A percentile compares a stretch with the other conserved stretches of the same genome.
Conservation (phyloP, 2,797 vertebrate species). For the Pseudochirops corinnae region DNA sequence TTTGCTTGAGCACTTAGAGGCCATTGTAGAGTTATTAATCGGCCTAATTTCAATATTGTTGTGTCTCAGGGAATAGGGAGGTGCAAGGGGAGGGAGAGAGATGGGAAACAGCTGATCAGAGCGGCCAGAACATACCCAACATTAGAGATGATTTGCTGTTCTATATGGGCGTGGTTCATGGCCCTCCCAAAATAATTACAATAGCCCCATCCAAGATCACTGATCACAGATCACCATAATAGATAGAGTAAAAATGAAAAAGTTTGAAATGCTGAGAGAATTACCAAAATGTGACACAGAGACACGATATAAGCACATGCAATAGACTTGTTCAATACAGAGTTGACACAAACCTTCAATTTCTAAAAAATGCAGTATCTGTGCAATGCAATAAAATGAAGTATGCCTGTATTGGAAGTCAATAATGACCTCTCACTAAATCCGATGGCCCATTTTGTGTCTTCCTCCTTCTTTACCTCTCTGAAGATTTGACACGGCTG, state of each 20-base stretch:
- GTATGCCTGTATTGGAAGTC: not conserved
- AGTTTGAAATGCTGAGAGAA: not conserved
- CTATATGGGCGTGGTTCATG: not conserved
- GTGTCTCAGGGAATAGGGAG: not conserved
- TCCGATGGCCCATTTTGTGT: not conserved
- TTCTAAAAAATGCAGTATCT: not conserved
- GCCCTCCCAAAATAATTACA: not conserved
- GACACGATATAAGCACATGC: too few species aligned
- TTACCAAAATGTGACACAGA: not conserved
- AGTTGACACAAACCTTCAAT: not conserved
- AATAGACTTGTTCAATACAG: not conserved
- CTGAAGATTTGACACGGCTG: not conserved
- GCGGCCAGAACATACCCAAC: not conserved
- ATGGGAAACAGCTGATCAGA: not conserved
- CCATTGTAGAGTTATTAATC: not conserved
- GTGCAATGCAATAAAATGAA: too few species aligned
- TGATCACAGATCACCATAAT: not conserved
- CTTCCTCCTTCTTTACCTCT: not conserved
- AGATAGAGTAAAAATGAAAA: not conserved
- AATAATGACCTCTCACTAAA: not conserved
- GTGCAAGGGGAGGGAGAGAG: not conserved
- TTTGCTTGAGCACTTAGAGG: not conserved
- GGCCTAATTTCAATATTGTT: not conserved
- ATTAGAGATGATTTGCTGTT: not conserved
- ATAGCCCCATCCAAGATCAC: not conserved